These are phyloP conservation scores for Limosa lapponica DNA, from an alignment of 2,797 vertebrate genomes.

Conservation along the genomic window DNA sequence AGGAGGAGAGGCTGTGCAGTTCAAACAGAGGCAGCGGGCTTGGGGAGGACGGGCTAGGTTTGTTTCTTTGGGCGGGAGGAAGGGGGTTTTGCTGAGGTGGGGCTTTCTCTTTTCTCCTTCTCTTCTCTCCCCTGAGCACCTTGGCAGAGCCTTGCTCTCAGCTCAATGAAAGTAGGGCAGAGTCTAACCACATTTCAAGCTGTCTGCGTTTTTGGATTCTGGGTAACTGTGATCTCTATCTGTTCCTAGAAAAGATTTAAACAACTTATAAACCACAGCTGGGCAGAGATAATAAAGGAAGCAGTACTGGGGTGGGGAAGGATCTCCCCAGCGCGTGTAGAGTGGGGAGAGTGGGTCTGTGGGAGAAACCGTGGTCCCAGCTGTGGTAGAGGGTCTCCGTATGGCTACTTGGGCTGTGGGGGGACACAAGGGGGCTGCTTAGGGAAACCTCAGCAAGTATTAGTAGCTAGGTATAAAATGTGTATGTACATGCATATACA, in stretches of 20 bases:
- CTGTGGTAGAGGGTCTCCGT: neutral
- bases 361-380: neutral
- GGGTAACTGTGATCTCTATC: conserved; percentile 54
- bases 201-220: conserved; percentile 31
- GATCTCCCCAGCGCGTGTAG: neutral
- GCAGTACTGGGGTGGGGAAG: neutral
- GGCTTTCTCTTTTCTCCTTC: conserved; percentile 9
- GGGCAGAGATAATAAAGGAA: conserved; percentile 54
- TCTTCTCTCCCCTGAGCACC: neutral
- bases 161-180: conserved; percentile 54
- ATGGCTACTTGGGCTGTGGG: neutral
- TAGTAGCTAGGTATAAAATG: neutral
- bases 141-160: conserved; percentile 4
- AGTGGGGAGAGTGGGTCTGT: neutral
- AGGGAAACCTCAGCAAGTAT: neutral
- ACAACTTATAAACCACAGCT: conserved; percentile 27
- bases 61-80: neutral
- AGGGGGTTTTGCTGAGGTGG: neutral
- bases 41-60: accelerated
- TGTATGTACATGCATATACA: neutral
- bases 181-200: conserved; percentile 42
- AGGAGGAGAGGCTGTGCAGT: neutral
- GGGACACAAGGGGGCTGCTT: neutral
- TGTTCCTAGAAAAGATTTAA: conserved; percentile 62
- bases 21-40: neutral